These are phyloP conservation scores for Rallus limicola DNA, from an alignment of 2,113 vertebrate species.

Conservation along the genomic window DNA sequence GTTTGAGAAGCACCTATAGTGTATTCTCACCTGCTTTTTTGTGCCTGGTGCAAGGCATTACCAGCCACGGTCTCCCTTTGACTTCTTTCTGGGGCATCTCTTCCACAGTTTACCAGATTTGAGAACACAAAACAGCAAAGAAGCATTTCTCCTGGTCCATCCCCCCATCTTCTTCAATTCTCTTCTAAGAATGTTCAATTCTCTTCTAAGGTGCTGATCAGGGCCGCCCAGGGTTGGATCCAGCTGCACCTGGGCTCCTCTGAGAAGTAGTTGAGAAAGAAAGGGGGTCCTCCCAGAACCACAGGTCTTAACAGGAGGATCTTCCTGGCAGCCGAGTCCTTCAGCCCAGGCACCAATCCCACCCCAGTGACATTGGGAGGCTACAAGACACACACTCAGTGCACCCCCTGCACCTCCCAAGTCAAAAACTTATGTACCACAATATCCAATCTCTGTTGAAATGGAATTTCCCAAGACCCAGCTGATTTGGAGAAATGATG, in stretches of 20 bases:
- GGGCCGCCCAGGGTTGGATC: not conserved
- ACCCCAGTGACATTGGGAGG: no score
- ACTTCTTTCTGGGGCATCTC: not conserved
- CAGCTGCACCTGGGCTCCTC: no score
- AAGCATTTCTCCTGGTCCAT: not conserved
- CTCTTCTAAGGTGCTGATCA: not conserved
- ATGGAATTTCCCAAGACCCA: not conserved
- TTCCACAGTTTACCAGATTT: not conserved
- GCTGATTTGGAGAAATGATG: not conserved
- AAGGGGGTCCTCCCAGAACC: no score
- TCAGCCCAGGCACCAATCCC: not conserved
- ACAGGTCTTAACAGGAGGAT: no score
- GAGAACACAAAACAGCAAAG: not conserved
- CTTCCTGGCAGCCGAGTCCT: not conserved
- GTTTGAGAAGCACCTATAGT: not conserved
- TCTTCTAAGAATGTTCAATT: not conserved
- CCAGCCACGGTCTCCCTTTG: not conserved
- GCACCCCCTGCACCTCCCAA: no score
- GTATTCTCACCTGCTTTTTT: not conserved
- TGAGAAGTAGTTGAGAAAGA: no score
- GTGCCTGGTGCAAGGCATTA: not conserved
- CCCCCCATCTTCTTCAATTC: not conserved
- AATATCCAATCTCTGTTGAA: not conserved
- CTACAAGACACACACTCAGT: no score
- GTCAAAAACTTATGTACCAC: no score